Evolutionary conservation across 2,113 vertebrate species (phyloP).

Genomic region (Trachemys scripta): DNA sequence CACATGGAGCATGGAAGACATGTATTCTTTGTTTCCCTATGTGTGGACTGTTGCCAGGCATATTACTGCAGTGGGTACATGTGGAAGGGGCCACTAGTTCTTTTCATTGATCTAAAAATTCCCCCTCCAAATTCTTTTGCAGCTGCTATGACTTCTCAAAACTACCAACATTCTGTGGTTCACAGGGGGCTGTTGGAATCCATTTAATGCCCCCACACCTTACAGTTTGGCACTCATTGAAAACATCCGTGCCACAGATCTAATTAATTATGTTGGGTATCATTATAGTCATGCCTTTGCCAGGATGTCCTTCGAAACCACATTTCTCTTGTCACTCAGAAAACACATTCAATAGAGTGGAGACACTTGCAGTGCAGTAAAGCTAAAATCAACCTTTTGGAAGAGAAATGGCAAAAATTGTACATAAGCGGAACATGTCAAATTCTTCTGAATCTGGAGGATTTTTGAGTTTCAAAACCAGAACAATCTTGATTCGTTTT

Average conservation of each 20-base stretch:
- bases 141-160: not conserved
- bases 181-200: not conserved
- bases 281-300: fast-evolving
- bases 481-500: not conserved
- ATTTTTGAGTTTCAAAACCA: not conserved
- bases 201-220: not conserved
- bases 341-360: not conserved
- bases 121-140: not conserved
- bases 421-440: not conserved
- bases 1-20: not conserved
- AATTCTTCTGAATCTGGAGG: not conserved
- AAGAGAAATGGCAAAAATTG: not conserved
- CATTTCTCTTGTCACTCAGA: not conserved
- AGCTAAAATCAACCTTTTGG: not conserved
- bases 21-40: not conserved
- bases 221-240: not conserved
- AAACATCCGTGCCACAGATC: not conserved
- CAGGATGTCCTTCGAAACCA: not conserved
- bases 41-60: not conserved
- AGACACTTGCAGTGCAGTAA: not conserved
- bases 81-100: not conserved
- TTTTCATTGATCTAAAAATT: not conserved
- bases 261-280: not conserved
- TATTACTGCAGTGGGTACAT: fast-evolving
- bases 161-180: not conserved